Evolutionary conservation across 2,797 vertebrate genomes (phyloP).

Genomic region (Kryptopterus vitreolus): DNA sequence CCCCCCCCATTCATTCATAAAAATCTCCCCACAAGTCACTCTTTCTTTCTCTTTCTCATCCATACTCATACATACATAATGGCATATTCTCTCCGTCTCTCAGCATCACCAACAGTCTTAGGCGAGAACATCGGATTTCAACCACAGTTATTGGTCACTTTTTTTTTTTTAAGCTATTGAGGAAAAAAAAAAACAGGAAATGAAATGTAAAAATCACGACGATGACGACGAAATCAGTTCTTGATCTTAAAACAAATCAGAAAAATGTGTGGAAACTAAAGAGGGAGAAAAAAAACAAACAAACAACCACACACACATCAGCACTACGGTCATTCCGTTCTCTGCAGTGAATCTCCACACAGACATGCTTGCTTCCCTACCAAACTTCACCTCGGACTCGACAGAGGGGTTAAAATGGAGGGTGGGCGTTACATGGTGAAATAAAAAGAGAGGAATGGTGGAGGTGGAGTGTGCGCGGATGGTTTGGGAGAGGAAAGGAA

Average conservation of each 20-base stretch:
- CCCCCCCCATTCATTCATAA: background rate
- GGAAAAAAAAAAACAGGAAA: constrained; percentile 43
- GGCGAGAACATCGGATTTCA: constrained; percentile 57
- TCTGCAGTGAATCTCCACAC: constrained; percentile 33
- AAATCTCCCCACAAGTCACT: constrained; percentile 26
- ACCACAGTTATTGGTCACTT: constrained; percentile 70
- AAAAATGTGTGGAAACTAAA: constrained; percentile 17
- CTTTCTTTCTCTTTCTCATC: background rate
- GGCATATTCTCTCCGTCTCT: constrained; percentile 28
- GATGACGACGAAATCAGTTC: constrained; percentile 48
- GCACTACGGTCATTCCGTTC: constrained; percentile 49
- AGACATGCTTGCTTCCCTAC: constrained; percentile 19
- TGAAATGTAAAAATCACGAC: constrained; percentile 46
- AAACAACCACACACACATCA: constrained; percentile 55
- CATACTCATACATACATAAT: constrained; percentile 50
- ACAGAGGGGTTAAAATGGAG: background rate
- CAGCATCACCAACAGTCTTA: constrained; percentile 54
- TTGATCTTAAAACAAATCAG: constrained; percentile 49
- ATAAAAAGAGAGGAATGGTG: constrained; percentile 24
- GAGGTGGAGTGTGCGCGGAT: constrained; percentile 44
- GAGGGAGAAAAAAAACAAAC: background rate
- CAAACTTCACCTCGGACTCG: constrained; percentile 32
- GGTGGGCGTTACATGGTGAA: background rate
- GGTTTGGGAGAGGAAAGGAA: constrained; percentile 24
- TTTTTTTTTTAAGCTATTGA: constrained; percentile 45